phyloP scores from a whole-genome alignment of 2,113 vertebrate species.

The Stegostoma tigrinum region DNA sequence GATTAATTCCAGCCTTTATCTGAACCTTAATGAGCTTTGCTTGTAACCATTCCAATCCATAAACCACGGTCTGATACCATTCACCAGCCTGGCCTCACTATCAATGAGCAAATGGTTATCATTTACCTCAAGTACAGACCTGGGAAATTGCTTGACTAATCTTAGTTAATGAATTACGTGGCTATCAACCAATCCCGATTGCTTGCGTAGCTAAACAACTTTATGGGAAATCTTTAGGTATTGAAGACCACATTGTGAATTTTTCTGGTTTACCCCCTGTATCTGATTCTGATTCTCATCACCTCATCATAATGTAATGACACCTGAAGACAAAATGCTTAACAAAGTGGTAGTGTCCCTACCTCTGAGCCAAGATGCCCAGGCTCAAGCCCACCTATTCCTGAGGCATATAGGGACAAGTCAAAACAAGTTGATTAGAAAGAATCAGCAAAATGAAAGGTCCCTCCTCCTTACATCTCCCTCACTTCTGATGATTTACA shows the following conservation, averaged over 20 bases:
- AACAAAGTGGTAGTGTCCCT: too few species aligned
- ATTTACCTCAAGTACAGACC: background rate
- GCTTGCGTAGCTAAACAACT: background rate
- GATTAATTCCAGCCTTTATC: background rate
- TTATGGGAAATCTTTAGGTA: background rate
- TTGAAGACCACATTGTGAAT: background rate
- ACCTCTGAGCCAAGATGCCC: too few species aligned
- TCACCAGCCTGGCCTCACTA: background rate
- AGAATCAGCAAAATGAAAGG: too few species aligned
- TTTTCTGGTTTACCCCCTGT: background rate
- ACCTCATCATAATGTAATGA: background rate
- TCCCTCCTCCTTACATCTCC: too few species aligned
- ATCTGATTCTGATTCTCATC: background rate
- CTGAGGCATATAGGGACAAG: too few species aligned
- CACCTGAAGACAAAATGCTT: background rate
- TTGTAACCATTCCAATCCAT: background rate
- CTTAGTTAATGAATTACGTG: background rate
- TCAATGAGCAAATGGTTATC: background rate
- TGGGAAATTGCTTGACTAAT: background rate
- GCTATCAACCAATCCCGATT: background rate
- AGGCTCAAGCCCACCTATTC: too few species aligned
- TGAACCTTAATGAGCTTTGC: background rate
- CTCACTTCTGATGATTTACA: too few species aligned
- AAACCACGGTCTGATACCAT: background rate
- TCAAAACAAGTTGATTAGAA: too few species aligned